Conservation (phyloP, 2,888 invertebrate genomes). For the Axea sp. region DNA sequence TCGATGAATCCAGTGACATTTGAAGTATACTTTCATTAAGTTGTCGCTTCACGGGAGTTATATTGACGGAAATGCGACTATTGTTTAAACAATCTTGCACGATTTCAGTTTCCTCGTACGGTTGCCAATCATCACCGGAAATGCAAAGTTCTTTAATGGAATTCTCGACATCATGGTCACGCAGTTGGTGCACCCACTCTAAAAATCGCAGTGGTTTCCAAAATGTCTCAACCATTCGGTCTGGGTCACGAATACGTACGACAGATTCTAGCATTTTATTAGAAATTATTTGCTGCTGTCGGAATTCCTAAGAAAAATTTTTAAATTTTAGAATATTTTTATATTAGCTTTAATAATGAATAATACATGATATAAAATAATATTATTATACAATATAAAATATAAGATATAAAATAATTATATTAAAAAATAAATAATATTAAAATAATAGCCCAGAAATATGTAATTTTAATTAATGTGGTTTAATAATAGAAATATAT, state of each 20-base stretch:
- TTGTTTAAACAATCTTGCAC: constrained; percentile 70
- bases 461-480: too few species aligned
- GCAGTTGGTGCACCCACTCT: constrained; percentile 74
- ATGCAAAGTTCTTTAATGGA: constrained; percentile 73
- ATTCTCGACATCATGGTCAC: constrained; percentile 75
- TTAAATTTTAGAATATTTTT: too few species aligned
- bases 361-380: too few species aligned
- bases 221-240: constrained; percentile 69
- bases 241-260: constrained; percentile 74
- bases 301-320: constrained; percentile 73
- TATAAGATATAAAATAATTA: too few species aligned
- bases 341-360: too few species aligned
- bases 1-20: constrained; percentile 73
- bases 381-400: too few species aligned
- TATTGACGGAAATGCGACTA: constrained; percentile 75
- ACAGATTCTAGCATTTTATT: constrained; percentile 72
- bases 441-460: too few species aligned
- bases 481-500: too few species aligned
- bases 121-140: constrained; percentile 71
- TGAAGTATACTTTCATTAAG: constrained; percentile 77
- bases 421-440: too few species aligned
- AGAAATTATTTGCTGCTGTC: constrained; percentile 74
- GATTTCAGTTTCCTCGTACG: constrained; percentile 71
- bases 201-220: constrained; percentile 75
- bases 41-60: constrained; percentile 75